Evolutionary conservation across 2,797 vertebrate species (phyloP), one percentile per base, ranked within the genome.

Genomic region (Anguilla anguilla): DNA sequence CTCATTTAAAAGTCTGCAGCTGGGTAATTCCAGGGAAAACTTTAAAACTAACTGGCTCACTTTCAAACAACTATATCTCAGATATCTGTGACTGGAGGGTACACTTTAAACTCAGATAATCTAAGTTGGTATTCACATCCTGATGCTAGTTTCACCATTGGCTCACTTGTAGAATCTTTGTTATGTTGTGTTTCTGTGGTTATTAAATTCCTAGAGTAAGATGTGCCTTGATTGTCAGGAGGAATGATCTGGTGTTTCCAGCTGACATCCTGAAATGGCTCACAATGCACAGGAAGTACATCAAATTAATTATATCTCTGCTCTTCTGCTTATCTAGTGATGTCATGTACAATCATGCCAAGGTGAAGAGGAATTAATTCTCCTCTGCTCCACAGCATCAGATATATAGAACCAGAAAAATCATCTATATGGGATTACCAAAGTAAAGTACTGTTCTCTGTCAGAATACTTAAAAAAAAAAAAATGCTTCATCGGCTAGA

Each of bases 321-420:
- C 39, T 59, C 10, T 55, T 49, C 51, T 6, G 57, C 85, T 86
- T 86, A 86, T 88, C 88, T 74, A n/a, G 6, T 15, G 39, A 22
- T n/a, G 31, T 83, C 39, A n/a, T 86, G 87, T 82, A 49, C 35
- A 22, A 43, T 85, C 87, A 88, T 83, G 77, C 79, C 81, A 83
- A 81, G 15, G 35, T 74, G 51, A 51, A 77, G 3, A n/a, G 46
- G n/a, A 39, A 39, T 86, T 53, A 53, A 11, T 28, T 83, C 57
- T 15, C 9, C 9, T 61, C 9, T 59, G 22, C n/a, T 10, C 6
- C 55, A 88, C 31, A 53, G 69, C 43, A 46, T 51, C 51, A 74
- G 67, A 9, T 88, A 28, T 53, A 19, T 55, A 67, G 19, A 17
- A n/a, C 57, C 19, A 69, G 39, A 39, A 25, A 3, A 2, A 10